Conservation (phyloP, 92 coral and sea anemone species). For the Phenganax marumi region DNA sequence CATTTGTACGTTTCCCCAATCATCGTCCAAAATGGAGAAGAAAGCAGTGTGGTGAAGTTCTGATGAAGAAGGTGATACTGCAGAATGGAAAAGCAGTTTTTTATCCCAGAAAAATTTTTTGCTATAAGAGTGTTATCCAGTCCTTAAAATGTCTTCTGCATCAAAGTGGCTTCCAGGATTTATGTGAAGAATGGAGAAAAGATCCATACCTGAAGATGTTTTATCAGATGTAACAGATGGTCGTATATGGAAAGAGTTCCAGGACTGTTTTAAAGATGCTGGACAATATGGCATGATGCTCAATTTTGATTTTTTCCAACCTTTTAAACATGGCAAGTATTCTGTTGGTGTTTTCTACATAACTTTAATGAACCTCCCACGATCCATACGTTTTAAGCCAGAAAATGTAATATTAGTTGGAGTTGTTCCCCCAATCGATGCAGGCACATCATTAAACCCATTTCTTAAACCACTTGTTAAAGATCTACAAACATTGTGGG, state of each 20-base stretch:
- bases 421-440: conserved; percentile 68
- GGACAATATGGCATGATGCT: conserved; percentile 48
- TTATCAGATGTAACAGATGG: conserved; percentile 29
- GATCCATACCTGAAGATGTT: not conserved
- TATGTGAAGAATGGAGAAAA: conserved; percentile 62
- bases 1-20: conserved; percentile 47
- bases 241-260: conserved; percentile 10
- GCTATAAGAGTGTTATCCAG: conserved; percentile 60
- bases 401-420: conserved; percentile 69
- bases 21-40: conserved; percentile 63
- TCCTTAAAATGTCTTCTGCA: conserved; percentile 42
- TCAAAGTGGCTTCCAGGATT: conserved; percentile 47
- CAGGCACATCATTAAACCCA: conserved; percentile 60
- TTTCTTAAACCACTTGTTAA: conserved; percentile 63
- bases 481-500: conserved; percentile 55
- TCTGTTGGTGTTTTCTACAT: conserved; percentile 66
- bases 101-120: conserved; percentile 60
- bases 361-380: conserved; percentile 55
- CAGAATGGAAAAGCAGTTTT: conserved; percentile 53
- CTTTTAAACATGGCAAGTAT: conserved; percentile 63
- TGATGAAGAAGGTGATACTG: conserved; percentile 54
- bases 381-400: conserved; percentile 59
- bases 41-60: conserved; percentile 49
- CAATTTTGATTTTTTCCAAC: conserved; percentile 69
- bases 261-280: not conserved